Evolutionary conservation across 2,888 invertebrate species (phyloP).

Genomic region (Abrostola tripartita): DNA sequence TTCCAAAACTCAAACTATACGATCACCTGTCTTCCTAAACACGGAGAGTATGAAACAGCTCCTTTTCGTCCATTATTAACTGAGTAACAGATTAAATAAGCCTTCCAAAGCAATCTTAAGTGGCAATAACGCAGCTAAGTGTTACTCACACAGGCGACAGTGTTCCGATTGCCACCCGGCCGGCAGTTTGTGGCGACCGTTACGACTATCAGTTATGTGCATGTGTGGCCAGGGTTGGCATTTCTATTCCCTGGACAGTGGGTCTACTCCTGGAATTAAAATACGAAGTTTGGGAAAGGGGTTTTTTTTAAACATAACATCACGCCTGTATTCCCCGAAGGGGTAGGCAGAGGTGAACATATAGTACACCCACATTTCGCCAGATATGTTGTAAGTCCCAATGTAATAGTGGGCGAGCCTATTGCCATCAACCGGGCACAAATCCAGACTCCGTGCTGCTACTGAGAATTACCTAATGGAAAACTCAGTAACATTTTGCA

Average conservation of each 20-base stretch:
- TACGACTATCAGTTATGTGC: constrained; percentile 9
- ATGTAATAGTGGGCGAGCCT: no score
- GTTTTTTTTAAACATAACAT: no score
- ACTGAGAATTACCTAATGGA: no score
- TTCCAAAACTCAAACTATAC: neutral
- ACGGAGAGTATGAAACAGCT: neutral
- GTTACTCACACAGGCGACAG: constrained; percentile 13
- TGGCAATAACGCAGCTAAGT: constrained; percentile 51
- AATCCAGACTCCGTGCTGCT: no score
- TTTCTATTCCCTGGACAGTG: constrained; percentile 8
- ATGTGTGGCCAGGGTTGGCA: constrained; percentile 16
- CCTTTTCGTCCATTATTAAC: constrained; percentile 29
- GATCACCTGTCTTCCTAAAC: neutral
- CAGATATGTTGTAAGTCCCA: no score
- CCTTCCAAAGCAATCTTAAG: constrained; percentile 49
- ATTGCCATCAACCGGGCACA: no score
- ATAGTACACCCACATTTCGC: no score
- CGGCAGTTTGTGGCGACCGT: constrained; percentile 41
- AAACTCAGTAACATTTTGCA: no score
- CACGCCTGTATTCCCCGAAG: no score
- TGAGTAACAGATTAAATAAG: constrained; percentile 40
- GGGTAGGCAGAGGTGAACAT: no score
- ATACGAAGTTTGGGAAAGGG: constrained; percentile 7
- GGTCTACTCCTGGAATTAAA: constrained; percentile 16
- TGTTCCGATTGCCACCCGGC: constrained; percentile 31